A percentile compares a stretch with the other conserved stretches of the same genome.
phyloP scores from a whole-genome alignment of 2,888 invertebrate genomes.

The Caenorhabditis uteleia region DNA sequence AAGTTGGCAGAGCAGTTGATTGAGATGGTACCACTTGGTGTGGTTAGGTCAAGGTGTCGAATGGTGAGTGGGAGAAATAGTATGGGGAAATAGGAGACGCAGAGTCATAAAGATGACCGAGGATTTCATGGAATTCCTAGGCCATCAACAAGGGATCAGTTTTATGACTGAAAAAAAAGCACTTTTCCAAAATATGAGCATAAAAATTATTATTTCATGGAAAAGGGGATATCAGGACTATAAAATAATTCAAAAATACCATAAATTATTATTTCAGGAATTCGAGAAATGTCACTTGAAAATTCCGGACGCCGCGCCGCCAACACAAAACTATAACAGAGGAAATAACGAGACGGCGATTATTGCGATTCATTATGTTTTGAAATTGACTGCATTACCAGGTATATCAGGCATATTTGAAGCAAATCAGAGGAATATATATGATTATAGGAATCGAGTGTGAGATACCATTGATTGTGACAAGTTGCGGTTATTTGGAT shows the following conservation, averaged over 20 bases:
- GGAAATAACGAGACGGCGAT: slow-evolving; percentile 50
- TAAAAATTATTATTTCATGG: too few species aligned
- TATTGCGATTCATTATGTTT: slow-evolving; percentile 64
- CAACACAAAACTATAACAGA: slow-evolving; percentile 54
- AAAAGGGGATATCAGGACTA: too few species aligned
- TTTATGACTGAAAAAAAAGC: too few species aligned
- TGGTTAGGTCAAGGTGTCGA: slow-evolving; percentile 55
- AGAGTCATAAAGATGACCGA: not conserved
- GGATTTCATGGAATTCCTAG: too few species aligned
- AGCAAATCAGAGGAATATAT: not conserved
- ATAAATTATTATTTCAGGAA: slow-evolving; percentile 28
- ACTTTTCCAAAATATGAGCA: too few species aligned
- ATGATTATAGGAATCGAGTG: slow-evolving; percentile 60
- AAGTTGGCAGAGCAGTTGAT: slow-evolving; percentile 63
- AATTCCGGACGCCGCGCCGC: slow-evolving; percentile 61
- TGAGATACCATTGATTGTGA: slow-evolving; percentile 63
- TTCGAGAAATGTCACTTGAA: slow-evolving; percentile 54
- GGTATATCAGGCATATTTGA: slow-evolving; percentile 25
- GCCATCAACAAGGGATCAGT: too few species aligned
- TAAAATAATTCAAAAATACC: too few species aligned
- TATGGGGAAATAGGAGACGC: too few species aligned
- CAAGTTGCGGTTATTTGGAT: slow-evolving; percentile 60
- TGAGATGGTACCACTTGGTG: slow-evolving; percentile 58
- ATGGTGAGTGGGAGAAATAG: slow-evolving; percentile 38
- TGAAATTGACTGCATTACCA: slow-evolving; percentile 61